Base-by-base conservation (phyloP, 2,888 invertebrate species). In the Brachyptera risi region DNA sequence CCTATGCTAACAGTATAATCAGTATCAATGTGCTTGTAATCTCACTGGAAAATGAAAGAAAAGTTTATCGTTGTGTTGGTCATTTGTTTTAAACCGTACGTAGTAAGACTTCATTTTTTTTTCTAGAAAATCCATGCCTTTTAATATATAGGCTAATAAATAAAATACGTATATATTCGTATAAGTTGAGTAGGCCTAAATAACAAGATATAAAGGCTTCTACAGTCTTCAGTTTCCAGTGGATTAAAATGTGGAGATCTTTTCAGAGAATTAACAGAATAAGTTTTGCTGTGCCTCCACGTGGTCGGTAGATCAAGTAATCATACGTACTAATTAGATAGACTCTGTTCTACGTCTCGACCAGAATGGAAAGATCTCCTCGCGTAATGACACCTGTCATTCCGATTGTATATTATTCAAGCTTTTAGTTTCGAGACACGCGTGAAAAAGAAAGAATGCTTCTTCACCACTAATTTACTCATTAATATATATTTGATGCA, bases 21-120 rank as follows among this genome's bases (percentile, higher is more conserved):
- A 62, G 65, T 66, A 66, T 61, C 62, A 64, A 66, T 65, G 63
- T 66, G 63, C 60, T 62, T 63, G 63, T 63, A 59, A 61, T 64
- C 50, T 62, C 65, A 64, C 64, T 65, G 65, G 65, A 58, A 66
- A 62, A 63, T 63, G 63, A 61, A 63, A 47, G 59, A 64, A 51
- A 24, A n/a, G n/a, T n/a, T n/a, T n/a, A n/a, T n/a, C n/a, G n/a
- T n/a, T n/a, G n/a, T n/a, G n/a, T 13, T 11, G 15, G n/a, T 44
- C 21, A 24, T 17, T 50, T 51, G 21, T 24, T 51, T 26, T 23
- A 31, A 24, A 26, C 21, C 54, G 21, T 21, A 15, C 26, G 9
- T 17, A 51, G 35, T 31, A 50, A 17, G 31, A 5, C 5, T 5
- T 11, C 31, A 31, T 31, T 31, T 31, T 5, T 5, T 7, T 7